Evolutionary conservation across 2,888 invertebrate species (phyloP), one percentile per base, ranked within the genome.

Genomic region (Trichogramma evanescens): DNA sequence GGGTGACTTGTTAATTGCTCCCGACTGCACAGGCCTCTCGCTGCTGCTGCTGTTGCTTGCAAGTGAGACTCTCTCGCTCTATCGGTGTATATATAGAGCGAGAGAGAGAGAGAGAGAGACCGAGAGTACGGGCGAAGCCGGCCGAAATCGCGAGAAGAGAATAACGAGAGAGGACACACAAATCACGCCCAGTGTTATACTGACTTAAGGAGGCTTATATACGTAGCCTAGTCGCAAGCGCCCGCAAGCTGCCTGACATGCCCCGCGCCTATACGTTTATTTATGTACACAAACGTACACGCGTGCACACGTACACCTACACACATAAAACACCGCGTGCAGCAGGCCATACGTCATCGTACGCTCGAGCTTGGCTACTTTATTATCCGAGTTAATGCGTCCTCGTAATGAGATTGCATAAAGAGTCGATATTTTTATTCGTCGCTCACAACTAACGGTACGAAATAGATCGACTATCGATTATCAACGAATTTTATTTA

Each of bases 1-100:
- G 74, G 76, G 76, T 73, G 73, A 77, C 76, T 77, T 74, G 77
- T 77, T 77, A 77, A 77, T 77, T 77, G 77, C 77, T 75, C 72
- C 70, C 8, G 46, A 10, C 9, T 9, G 46, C 10, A 10, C 46
- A 9, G 10, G 7, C 10, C 46, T 46, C 9, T 46, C 7, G 9
- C 7, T 46, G 7, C 10, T 46, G 7, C 10, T 5, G 9, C 7
- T 46, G 7, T 26, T 26, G 26, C 9, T 7, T n/a, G 54, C 7
- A 45, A 9, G 45, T 10, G 45, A n/a, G 10, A n/a, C 9, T 45
- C 13, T 39, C 50, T 38, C 26, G 6, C 39, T 44, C 44, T 39
- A 42, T 53, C 8, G 52, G 10, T 6, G 56, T 26, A 26, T 13
- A 58, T 48, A 55, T 54, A 61, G 49, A 50, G 43, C 13, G 13